Percentiles rank a stretch among this genome's conserved stretches.
Conservation (phyloP, 2,797 vertebrate species). For the Malurus splendens region DNA sequence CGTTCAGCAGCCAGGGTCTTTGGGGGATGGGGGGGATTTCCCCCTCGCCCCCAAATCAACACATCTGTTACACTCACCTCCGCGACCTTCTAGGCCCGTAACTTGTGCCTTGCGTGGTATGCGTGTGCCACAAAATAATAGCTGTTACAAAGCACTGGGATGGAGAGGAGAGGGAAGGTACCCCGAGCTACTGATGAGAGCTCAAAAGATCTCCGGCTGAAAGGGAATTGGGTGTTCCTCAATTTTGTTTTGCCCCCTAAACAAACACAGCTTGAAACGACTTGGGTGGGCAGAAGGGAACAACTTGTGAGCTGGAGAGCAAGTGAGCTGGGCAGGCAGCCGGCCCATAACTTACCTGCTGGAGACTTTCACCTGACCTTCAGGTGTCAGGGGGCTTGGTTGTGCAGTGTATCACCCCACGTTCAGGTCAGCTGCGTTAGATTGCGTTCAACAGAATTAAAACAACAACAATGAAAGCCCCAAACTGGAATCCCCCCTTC, state of each 20-base stretch:
- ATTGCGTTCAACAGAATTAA: neutral
- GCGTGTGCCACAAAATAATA: neutral
- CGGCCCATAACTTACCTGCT: conserved; percentile 21
- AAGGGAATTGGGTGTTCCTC: conserved; percentile 29
- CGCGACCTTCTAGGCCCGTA: neutral
- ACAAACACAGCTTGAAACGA: conserved; percentile 58
- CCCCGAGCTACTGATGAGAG: neutral
- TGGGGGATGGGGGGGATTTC: neutral
- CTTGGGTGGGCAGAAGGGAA: conserved; percentile 68
- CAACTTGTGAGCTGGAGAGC: conserved; percentile 37
- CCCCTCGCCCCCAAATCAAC: neutral
- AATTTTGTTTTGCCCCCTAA: conserved; percentile 33
- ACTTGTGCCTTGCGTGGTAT: neutral
- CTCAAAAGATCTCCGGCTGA: neutral
- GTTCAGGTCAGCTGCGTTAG: neutral
- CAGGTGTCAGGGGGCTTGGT: conserved; percentile 5
- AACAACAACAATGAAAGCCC: neutral
- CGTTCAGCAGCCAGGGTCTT: neutral
- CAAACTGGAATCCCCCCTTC: conserved; percentile 3
- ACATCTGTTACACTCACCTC: neutral
- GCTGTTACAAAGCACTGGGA: neutral
- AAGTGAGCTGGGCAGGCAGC: neutral
- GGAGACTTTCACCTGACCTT: conserved; percentile 46
- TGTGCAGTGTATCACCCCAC: neutral
- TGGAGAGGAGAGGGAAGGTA: neutral